Evolutionary conservation across 2,888 invertebrate species (phyloP), one percentile per base, ranked within the genome.

Genomic region (Acrobasis repandana): DNA sequence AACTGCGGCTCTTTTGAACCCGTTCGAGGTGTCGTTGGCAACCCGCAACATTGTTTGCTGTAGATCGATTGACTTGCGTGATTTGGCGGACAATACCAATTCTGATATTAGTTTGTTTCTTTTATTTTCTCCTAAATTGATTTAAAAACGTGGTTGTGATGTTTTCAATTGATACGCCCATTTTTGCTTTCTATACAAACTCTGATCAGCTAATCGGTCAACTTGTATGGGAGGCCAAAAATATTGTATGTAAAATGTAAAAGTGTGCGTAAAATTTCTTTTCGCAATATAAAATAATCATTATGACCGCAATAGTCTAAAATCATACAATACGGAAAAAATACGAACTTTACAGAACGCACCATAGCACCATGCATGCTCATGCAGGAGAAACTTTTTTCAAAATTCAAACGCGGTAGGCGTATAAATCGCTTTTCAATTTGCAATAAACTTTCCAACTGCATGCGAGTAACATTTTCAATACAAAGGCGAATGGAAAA

Each of bases 401-500:
- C 36, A 9, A 47, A 47, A 66, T 68, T 64, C 63, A 71, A 65
- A 65, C 65, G 64, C 66, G 66, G 64, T 63, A 65, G 65, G 67
- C 64, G 36, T 36, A 65, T 65, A 65, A 73, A 74, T 71, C 70
- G 73, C 71, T 73, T 76, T 73, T 71, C 72, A 72, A 72, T 67
- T 70, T 69, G 74, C 71, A 65, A 70, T 67, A 72, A 83, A 83
- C 80, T 85, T 81, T 70, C 75, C 74, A 76, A 77, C 79, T 77
- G 79, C 78, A 80, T 81, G 81, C 71, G 77, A 83, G 80, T 83
- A 76, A 79, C 75, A 80, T 81, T 79, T 84, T 83, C 82, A 85
- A 86, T 88, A 85, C 83, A 88, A 85, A 85, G 76, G 76, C 75
- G 72, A 82, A 81, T 80, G 74, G 73, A 74, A 84, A 84, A 85